A percentile compares a stretch with the other conserved stretches of the same genome.
Conservation (phyloP, 2,797 vertebrate species). For the Hemibagrus guttatus region DNA sequence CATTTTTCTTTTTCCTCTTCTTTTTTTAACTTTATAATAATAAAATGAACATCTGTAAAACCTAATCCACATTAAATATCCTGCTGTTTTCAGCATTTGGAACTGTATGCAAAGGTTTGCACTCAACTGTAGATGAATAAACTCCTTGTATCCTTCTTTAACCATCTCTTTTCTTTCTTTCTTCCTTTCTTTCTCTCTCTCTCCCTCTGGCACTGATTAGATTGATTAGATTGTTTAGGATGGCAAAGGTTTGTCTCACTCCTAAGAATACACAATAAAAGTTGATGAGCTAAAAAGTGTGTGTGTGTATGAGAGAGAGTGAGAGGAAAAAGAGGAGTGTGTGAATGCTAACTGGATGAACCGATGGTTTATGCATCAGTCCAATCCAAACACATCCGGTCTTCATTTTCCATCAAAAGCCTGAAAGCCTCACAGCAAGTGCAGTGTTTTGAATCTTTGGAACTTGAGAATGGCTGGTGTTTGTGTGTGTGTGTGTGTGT, state of each 20-base stretch:
- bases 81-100: slow-evolving; percentile 43
- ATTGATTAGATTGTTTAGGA: slow-evolving; percentile 19
- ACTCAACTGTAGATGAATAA: slow-evolving; percentile 25
- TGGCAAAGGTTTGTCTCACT: background rate
- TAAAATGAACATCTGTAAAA: slow-evolving; percentile 46
- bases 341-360: slow-evolving; percentile 19
- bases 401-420: slow-evolving; percentile 28
- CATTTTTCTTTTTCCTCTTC: background rate
- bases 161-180: background rate
- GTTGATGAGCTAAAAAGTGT: slow-evolving; percentile 16
- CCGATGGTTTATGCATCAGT: slow-evolving; percentile 19
- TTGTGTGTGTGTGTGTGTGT: background rate
- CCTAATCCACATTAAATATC: slow-evolving; percentile 9
- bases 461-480: slow-evolving; percentile 3
- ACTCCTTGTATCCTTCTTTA: background rate
- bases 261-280: slow-evolving; percentile 25
- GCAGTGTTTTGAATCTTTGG: slow-evolving; percentile 19
- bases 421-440: slow-evolving; percentile 33
- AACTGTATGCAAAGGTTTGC: background rate
- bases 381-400: slow-evolving; percentile 38
- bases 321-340: background rate
- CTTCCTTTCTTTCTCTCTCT: background rate
- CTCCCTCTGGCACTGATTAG: background rate
- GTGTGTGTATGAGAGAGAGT: background rate
- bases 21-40: background rate